These are phyloP conservation scores for Drosophila burlai DNA, from an alignment of 1,140 invertebrate genomes.

Conservation along the genomic window DNA sequence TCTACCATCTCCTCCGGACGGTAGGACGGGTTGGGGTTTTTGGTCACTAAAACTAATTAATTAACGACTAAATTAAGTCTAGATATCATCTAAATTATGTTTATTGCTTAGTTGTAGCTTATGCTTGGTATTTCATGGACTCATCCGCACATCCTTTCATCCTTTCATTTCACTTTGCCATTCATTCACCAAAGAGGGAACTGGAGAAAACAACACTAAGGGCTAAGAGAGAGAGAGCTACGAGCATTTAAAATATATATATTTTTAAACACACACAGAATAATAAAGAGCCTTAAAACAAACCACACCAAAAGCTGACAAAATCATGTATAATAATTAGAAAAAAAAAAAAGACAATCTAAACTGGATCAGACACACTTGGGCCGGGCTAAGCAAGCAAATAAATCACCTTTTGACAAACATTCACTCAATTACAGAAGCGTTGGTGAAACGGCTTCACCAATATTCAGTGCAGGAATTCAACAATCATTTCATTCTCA, in stretches of 20 bases:
- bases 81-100: conserved; percentile 11
- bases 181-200: neutral
- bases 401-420: neutral
- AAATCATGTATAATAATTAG: conserved; percentile 7
- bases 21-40: neutral
- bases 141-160: neutral
- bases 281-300: conserved; percentile 24
- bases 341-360: neutral
- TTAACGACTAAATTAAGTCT: conserved; percentile 39
- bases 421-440: conserved; percentile 4
- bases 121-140: conserved; percentile 18
- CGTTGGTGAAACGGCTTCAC: neutral
- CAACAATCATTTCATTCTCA: neutral
- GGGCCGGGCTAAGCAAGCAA: no score
- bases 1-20: conserved; percentile 28
- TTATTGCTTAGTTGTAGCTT: conserved; percentile 22
- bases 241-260: conserved; percentile 3
- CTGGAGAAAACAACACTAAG: conserved; percentile 12
- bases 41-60: conserved; percentile 9
- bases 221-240: conserved; percentile 9
- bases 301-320: conserved; percentile 32
- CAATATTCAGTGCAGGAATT: neutral
- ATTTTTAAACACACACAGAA: conserved; percentile 5
- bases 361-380: conserved; percentile 13
- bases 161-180: neutral